Percentiles rank a stretch among this genome's conserved stretches.
Conservation (phyloP, 2,113 vertebrate genomes). For the Steatornis caripensis region DNA sequence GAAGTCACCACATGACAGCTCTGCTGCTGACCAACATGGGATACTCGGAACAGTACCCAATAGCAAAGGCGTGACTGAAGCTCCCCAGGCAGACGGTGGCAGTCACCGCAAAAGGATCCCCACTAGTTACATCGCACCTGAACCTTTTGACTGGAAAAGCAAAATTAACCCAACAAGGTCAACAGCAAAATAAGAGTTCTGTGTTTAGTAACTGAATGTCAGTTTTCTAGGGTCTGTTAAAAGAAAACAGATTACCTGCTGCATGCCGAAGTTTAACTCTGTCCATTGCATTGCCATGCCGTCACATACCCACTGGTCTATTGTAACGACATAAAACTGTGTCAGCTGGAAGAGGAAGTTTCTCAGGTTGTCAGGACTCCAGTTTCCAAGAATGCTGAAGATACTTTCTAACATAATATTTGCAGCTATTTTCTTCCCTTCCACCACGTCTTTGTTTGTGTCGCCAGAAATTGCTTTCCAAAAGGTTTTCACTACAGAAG, state of each 20-base stretch:
- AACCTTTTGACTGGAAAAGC: background rate
- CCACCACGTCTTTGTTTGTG: slow-evolving; percentile 17
- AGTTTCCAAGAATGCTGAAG: slow-evolving; percentile 79
- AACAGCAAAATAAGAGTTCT: background rate
- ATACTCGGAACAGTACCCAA: background rate
- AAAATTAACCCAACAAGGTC: background rate
- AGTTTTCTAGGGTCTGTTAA: background rate
- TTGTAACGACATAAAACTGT: slow-evolving; percentile 75
- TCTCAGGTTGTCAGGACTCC: slow-evolving; percentile 72
- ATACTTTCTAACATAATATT: slow-evolving; percentile 79
- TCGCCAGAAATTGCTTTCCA: fast-evolving
- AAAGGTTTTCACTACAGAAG: fast-evolving
- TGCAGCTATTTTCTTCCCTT: slow-evolving; percentile 78
- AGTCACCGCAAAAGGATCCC: background rate
- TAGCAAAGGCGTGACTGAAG: background rate
- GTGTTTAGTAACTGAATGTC: background rate
- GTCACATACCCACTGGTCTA: slow-evolving; percentile 60
- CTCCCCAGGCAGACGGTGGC: background rate
- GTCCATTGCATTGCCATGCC: background rate
- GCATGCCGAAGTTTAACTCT: slow-evolving; percentile 27
- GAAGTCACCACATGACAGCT: fast-evolving
- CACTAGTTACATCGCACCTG: background rate
- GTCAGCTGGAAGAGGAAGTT: slow-evolving; percentile 75
- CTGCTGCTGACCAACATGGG: background rate
- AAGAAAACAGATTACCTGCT: slow-evolving; percentile 68